These are phyloP conservation scores for Champsocephalus gunnari DNA, from an alignment of 2,797 vertebrate genomes.

Conservation along the genomic window DNA sequence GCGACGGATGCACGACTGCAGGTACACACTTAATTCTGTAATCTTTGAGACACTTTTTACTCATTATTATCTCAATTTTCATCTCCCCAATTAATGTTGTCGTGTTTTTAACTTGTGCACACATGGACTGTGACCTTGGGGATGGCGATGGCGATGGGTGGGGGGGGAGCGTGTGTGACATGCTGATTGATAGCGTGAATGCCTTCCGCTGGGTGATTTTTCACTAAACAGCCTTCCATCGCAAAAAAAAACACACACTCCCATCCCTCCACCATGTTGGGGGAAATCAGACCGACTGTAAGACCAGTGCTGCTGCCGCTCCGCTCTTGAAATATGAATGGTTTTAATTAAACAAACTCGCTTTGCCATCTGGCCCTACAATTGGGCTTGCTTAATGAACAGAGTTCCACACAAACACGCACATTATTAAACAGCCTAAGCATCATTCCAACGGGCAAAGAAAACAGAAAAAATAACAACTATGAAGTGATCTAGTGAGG, in stretches of 20 bases:
- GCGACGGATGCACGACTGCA: constrained; percentile 57
- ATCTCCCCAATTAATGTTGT: constrained; percentile 43
- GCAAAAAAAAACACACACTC: neutral
- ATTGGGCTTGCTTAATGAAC: constrained; percentile 77
- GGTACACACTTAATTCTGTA: constrained; percentile 21
- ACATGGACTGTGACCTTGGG: constrained; percentile 60
- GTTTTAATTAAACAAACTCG: constrained; percentile 82
- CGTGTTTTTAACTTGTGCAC: constrained; percentile 35
- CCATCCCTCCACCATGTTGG: constrained; percentile 61
- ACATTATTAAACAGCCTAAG: constrained; percentile 72
- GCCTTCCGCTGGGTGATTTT: constrained; percentile 54
- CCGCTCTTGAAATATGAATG: constrained; percentile 82
- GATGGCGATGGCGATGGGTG: constrained; percentile 18
- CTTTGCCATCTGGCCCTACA: constrained; percentile 80
- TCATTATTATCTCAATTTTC: constrained; percentile 37
- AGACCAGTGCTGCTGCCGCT: constrained; percentile 60
- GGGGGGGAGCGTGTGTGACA: constrained; percentile 20
- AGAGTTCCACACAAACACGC: constrained; percentile 24
- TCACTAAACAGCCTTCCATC: constrained; percentile 16
- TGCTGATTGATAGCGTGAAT: constrained; percentile 55
- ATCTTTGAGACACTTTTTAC: constrained; percentile 15
- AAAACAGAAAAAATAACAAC: constrained; percentile 57
- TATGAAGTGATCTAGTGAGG: constrained; percentile 56
- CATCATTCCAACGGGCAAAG: constrained; percentile 55
- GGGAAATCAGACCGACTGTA: constrained; percentile 69